Conservation (phyloP, 2,888 invertebrate species). For the Hecatera dysodea region DNA sequence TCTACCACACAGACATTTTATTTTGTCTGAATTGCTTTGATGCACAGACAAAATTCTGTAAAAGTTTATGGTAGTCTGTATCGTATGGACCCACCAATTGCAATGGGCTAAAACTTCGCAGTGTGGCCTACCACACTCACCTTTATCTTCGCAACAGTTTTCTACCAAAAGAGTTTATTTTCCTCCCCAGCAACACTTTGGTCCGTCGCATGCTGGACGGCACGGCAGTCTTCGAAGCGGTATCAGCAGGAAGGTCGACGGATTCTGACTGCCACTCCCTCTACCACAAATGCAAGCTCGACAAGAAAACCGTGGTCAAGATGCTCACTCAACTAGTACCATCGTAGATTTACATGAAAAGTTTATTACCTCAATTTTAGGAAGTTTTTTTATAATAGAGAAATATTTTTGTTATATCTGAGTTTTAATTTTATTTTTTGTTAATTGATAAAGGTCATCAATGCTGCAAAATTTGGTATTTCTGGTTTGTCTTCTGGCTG, state of each 20-base stretch:
- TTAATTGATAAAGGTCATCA: too few relatives aligned
- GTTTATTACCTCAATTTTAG: constrained; percentile 41
- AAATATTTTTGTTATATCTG: constrained; percentile 4
- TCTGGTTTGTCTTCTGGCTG: too few relatives aligned
- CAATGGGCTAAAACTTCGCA: too few relatives aligned
- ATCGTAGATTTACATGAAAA: constrained; percentile 59
- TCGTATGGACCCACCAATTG: too few relatives aligned
- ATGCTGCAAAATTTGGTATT: too few relatives aligned
- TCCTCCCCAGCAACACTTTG: constrained; percentile 92
- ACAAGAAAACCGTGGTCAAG: constrained; percentile 92
- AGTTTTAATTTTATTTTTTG: background rate
- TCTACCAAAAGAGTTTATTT: background rate
- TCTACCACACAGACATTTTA: too few relatives aligned
- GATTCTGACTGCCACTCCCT: constrained; percentile 91
- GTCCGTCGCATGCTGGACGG: constrained; percentile 93
- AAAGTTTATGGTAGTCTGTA: too few relatives aligned
- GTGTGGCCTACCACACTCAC: background rate
- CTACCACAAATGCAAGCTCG: constrained; percentile 93
- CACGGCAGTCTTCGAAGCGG: constrained; percentile 93
- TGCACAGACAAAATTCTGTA: too few relatives aligned
- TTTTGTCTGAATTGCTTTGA: too few relatives aligned
- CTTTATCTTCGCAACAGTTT: background rate
- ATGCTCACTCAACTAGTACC: constrained; percentile 93
- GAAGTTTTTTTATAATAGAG: constrained; percentile 47
- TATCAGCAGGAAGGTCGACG: constrained; percentile 92